Conservation (phyloP, 2,888 invertebrate genomes). For the Dolichopus griseipennis region DNA sequence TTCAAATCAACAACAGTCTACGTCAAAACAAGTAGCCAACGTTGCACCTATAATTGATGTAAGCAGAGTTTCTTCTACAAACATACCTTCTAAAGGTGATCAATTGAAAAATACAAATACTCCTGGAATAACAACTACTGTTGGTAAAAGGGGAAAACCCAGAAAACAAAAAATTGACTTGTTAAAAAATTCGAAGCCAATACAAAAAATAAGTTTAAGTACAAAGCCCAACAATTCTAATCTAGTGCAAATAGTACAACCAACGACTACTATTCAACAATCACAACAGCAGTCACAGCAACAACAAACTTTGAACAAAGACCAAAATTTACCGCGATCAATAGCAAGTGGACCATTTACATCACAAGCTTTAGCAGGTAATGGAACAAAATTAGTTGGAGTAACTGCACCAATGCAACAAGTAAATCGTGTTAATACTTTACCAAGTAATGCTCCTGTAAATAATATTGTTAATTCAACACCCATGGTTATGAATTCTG, state of each 20-base stretch:
- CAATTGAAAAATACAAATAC: constrained; percentile 5
- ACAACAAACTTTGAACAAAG: constrained; percentile 18
- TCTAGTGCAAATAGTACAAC: constrained; percentile 41
- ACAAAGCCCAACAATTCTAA: constrained; percentile 38
- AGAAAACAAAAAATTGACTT: constrained; percentile 28
- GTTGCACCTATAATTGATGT: constrained; percentile 43
- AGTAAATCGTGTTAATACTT: constrained; percentile 22
- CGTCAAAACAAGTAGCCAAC: constrained; percentile 40
- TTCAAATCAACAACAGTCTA: constrained; percentile 22
- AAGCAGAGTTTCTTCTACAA: constrained; percentile 32
- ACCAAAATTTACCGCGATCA: background rate
- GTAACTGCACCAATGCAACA: constrained; percentile 43
- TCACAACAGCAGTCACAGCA: constrained; percentile 24
- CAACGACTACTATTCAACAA: constrained; percentile 34
- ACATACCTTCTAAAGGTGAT: background rate
- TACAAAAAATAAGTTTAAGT: constrained; percentile 40
- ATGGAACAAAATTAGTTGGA: constrained; percentile 37
- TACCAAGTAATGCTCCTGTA: constrained; percentile 20
- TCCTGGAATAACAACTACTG: constrained; percentile 13
- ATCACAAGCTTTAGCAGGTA: background rate
- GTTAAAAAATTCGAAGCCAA: constrained; percentile 34
- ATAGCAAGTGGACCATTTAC: constrained; percentile 10
- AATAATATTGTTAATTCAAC: constrained; percentile 7
- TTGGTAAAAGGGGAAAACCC: constrained; percentile 27
- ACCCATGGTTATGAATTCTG: constrained; percentile 9